Evolutionary conservation across 2,888 invertebrate species (phyloP).

Genomic region (Masnerella sp.): DNA sequence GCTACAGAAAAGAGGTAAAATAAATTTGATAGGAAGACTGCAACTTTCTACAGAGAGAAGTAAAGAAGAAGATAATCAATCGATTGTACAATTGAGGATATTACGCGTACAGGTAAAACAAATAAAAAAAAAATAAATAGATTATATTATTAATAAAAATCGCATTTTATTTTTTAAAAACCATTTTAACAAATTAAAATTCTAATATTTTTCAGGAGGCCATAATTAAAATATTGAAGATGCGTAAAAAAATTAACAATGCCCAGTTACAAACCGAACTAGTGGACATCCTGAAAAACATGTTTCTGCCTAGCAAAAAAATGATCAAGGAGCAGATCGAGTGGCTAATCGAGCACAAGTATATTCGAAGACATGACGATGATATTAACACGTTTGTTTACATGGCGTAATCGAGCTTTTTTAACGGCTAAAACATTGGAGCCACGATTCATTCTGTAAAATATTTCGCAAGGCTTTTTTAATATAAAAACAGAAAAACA

Average conservation of each 20-base stretch:
- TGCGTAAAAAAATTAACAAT: conserved; percentile 96
- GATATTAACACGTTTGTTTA: conserved; percentile 99
- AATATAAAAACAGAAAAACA: too few relatives aligned
- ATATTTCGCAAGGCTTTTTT: conserved; percentile 6
- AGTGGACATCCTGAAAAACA: conserved; percentile 98
- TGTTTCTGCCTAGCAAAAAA: conserved; percentile 99
- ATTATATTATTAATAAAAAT: neutral
- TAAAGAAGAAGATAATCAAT: conserved; percentile 98
- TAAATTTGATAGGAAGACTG: conserved; percentile 96
- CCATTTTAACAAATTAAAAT: neutral
- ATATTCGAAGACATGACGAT: conserved; percentile 96
- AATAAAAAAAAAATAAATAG: too few relatives aligned
- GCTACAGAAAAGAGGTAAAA: conserved; percentile 94
- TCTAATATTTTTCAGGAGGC: conserved; percentile 86
- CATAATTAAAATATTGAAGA: conserved; percentile 99
- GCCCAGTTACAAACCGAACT: conserved; percentile 97
- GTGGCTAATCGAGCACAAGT: conserved; percentile 99
- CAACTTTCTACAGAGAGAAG: conserved; percentile 97
- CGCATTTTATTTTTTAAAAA: neutral
- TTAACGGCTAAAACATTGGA: conserved; percentile 5
- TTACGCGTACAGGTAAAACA: conserved; percentile 88
- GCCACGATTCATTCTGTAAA: conserved; percentile 20
- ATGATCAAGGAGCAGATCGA: conserved; percentile 99
- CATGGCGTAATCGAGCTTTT: conserved; percentile 85
- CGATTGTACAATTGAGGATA: conserved; percentile 97